Evolutionary conservation across 2,797 vertebrate species (phyloP).

Genomic region (Ambastaia sidthimunki): DNA sequence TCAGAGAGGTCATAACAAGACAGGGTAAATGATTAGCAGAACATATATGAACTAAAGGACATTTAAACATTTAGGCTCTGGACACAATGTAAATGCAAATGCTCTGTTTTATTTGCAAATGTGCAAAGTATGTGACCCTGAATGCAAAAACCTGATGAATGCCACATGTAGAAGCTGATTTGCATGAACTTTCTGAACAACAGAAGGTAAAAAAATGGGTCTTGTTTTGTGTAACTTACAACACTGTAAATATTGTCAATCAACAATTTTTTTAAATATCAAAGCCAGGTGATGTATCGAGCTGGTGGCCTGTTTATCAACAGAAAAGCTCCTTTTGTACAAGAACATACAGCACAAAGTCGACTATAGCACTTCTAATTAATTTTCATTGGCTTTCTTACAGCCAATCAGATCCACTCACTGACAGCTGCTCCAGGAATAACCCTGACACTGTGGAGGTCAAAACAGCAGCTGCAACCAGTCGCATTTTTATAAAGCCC

Average conservation of each 20-base stretch:
- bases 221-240: constrained; percentile 7
- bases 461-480: constrained; percentile 56
- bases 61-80: not conserved
- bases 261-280: not conserved
- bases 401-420: constrained; percentile 16
- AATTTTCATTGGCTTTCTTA: constrained; percentile 1
- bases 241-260: no score
- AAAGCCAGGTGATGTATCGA: not conserved
- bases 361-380: not conserved
- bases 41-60: not conserved
- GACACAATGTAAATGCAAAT: constrained; percentile 16
- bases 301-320: constrained; percentile 4
- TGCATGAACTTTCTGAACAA: not conserved
- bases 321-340: constrained; percentile 27
- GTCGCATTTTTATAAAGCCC: constrained; percentile 1
- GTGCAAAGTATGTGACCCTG: constrained; percentile 30
- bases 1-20: not conserved
- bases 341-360: not conserved
- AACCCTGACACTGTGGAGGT: constrained; percentile 31
- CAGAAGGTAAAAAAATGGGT: not conserved
- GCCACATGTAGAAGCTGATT: not conserved
- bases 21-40: not conserved
- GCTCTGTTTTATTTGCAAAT: constrained; percentile 37
- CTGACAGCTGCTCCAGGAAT: constrained; percentile 45
- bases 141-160: constrained; percentile 44